Conservation (phyloP, 2,797 vertebrate species). For the Peromyscus aztecus region DNA sequence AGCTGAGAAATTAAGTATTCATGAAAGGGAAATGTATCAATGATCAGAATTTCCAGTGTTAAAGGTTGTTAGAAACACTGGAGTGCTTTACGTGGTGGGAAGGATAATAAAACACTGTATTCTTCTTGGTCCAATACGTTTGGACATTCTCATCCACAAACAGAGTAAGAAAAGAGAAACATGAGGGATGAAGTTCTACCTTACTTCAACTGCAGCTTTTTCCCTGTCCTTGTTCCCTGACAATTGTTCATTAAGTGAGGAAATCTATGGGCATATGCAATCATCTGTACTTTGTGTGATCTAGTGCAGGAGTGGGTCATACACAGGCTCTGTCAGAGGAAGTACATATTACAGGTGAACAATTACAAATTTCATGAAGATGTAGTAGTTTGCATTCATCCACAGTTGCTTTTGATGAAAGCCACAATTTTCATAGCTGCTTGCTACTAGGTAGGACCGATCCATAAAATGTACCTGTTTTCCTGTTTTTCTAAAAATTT, state of each 20-base stretch:
- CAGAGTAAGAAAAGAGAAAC: neutral
- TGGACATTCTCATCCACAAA: neutral
- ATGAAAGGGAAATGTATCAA: neutral
- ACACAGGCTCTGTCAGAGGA: neutral
- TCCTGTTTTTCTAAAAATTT: neutral
- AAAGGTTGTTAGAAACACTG: neutral
- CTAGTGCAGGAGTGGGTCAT: neutral
- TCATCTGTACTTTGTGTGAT: neutral
- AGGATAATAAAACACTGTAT: slow-evolving; percentile 16
- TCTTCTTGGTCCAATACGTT: neutral
- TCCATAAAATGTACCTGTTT: neutral
- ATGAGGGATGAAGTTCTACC: neutral
- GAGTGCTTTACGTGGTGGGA: neutral
- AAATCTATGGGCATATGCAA: neutral
- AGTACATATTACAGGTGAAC: neutral
- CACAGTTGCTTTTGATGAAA: neutral
- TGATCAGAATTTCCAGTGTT: neutral
- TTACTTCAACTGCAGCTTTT: neutral
- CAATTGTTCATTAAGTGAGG: neutral
- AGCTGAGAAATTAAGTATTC: neutral
- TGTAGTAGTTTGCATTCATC: neutral
- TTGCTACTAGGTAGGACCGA: neutral
- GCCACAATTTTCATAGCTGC: neutral
- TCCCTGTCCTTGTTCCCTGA: neutral
- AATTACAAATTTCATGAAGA: neutral